A percentile compares a stretch with the other conserved stretches of the same genome.
These are phyloP conservation scores for Cloeon dipterum DNA, from an alignment of 2,888 invertebrate genomes.

Conservation along the genomic window DNA sequence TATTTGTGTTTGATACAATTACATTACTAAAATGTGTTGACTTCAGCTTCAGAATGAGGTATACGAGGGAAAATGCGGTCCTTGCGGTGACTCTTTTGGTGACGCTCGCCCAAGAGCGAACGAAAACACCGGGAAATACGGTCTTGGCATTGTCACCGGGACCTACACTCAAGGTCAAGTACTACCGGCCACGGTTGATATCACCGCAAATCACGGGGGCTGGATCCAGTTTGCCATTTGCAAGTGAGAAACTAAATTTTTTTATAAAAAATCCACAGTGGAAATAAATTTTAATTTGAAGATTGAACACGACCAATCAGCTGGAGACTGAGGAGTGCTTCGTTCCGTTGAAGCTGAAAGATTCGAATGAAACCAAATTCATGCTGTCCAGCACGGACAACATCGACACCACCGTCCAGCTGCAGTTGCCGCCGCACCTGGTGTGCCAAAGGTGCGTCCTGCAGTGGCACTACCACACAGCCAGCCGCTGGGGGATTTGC, in stretches of 20 bases:
- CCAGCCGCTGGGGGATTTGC: slow-evolving; percentile 26
- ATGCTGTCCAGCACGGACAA: slow-evolving; percentile 9
- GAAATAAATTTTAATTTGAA: too few species aligned
- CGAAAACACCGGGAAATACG: slow-evolving; percentile 24
- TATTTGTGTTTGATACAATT: too few species aligned
- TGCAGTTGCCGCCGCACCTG: slow-evolving; percentile 20
- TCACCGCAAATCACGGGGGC: slow-evolving; percentile 25
- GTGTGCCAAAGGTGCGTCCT: slow-evolving; percentile 28
- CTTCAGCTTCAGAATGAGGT: slow-evolving; percentile 20
- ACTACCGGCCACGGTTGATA: slow-evolving; percentile 15
- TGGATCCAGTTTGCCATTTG: slow-evolving; percentile 25
- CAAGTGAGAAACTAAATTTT: too few species aligned
- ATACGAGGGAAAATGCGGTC: slow-evolving; percentile 25
- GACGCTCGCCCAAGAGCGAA: slow-evolving; percentile 21
- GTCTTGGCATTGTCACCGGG: slow-evolving; percentile 6
- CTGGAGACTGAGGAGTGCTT: slow-evolving; percentile 29
- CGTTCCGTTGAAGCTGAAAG: slow-evolving; percentile 14
- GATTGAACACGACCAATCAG: slow-evolving; percentile 15
- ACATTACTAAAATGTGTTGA: slow-evolving; percentile 1
- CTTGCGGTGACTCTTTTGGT: slow-evolving; percentile 27
- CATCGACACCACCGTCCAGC: slow-evolving; percentile 11
- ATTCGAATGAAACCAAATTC: slow-evolving; percentile 14
- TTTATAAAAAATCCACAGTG: too few species aligned
- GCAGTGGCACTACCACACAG: slow-evolving; percentile 27
- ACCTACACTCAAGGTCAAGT: slow-evolving; percentile 14